Conservation (phyloP, 2,888 invertebrate genomes). For the Suillia variegata region DNA sequence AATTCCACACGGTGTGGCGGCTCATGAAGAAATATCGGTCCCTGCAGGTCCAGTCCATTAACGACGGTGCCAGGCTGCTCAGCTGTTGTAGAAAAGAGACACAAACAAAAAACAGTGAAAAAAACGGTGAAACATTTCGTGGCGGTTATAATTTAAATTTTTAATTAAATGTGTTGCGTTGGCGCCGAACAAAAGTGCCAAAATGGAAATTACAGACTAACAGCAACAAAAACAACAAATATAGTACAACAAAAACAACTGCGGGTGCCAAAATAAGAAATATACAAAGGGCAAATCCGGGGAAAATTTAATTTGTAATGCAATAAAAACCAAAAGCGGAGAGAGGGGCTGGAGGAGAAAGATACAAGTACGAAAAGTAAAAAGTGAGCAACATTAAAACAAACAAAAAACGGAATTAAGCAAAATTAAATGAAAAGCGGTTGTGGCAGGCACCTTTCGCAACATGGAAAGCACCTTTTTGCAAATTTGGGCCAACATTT, state of each 20-base stretch:
- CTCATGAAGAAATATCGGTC: constrained; percentile 71
- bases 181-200: background rate
- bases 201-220: background rate
- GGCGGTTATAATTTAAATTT: constrained; percentile 35
- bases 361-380: background rate
- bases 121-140: background rate
- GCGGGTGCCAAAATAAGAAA: constrained; percentile 5
- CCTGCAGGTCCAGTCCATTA: constrained; percentile 69
- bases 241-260: background rate
- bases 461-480: too few relatives aligned
- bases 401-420: too few relatives aligned
- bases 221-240: background rate
- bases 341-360: too few relatives aligned
- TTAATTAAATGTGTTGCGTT: constrained; percentile 37
- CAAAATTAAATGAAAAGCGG: too few relatives aligned
- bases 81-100: constrained; percentile 38
- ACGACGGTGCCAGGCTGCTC: constrained; percentile 41
- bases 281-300: too few relatives aligned
- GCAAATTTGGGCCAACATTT: too few relatives aligned
- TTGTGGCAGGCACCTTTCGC: too few relatives aligned
- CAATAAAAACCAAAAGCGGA: background rate
- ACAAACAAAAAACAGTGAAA: constrained; percentile 12
- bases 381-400: background rate
- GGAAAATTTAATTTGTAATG: constrained; percentile 9
- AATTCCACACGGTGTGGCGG: constrained; percentile 78